Conservation (phyloP, 1,140 invertebrate species). For the Papilio machaon region DNA sequence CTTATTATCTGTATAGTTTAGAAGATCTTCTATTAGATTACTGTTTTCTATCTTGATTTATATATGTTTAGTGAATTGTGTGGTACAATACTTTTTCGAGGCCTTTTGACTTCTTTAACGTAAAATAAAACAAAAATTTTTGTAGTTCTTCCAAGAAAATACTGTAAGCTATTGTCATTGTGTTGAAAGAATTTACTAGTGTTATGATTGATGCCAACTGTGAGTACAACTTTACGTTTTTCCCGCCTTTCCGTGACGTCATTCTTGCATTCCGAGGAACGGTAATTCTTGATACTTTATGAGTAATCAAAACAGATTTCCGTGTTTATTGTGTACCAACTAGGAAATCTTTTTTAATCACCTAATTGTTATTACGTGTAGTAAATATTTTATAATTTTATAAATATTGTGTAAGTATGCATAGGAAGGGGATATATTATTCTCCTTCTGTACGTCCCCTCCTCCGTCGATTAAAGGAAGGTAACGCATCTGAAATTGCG, state of each 20-base stretch:
- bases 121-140: not conserved
- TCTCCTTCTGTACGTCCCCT: too few species aligned
- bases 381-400: not conserved
- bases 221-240: conserved; percentile 3
- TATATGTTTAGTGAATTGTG: too few species aligned
- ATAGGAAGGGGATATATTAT: too few species aligned
- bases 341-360: conserved; percentile 31
- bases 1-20: too few species aligned
- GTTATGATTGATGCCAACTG: not conserved
- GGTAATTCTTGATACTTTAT: conserved; percentile 27
- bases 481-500: too few species aligned
- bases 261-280: conserved; percentile 26
- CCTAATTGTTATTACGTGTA: conserved; percentile 24
- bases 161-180: not conserved
- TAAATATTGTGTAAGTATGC: not conserved
- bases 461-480: too few species aligned
- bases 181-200: not conserved
- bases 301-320: conserved; percentile 33
- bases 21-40: too few species aligned
- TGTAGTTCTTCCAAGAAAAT: not conserved
- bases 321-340: conserved; percentile 17
- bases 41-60: too few species aligned
- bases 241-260: conserved; percentile 23
- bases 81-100: too few species aligned
- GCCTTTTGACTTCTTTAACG: too few species aligned